Percentiles rank a stretch among this genome's conserved stretches.
Conservation (phyloP, 2,797 vertebrate genomes). For the Champsocephalus esox region DNA sequence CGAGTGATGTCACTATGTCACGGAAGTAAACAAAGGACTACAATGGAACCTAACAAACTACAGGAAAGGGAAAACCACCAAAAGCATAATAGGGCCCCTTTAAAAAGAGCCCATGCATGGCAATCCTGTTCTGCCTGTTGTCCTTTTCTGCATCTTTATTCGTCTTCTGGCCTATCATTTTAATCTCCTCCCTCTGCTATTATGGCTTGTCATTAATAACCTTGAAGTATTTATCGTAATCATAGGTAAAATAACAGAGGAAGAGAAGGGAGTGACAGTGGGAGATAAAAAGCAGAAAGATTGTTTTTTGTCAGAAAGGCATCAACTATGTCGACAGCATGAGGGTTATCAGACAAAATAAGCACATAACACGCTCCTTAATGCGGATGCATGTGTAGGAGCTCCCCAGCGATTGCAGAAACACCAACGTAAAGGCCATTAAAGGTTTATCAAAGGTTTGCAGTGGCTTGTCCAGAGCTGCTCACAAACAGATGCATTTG, state of each 20-base stretch:
- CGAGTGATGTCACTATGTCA: no score
- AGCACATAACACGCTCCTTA: conserved; percentile 55
- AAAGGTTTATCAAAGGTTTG: conserved; percentile 76
- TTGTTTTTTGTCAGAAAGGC: conserved; percentile 15
- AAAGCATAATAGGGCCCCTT: no score
- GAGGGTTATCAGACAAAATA: conserved; percentile 29
- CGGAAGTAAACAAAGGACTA: no score
- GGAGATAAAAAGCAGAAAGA: conserved; percentile 1
- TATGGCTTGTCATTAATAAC: conserved; percentile 6
- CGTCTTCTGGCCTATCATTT: conserved; percentile 34
- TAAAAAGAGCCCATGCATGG: neutral
- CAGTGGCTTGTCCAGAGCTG: conserved; percentile 55
- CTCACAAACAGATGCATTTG: conserved; percentile 57
- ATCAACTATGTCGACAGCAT: conserved; percentile 11
- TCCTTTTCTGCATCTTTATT: conserved; percentile 13
- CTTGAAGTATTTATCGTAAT: conserved; percentile 16
- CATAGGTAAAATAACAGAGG: conserved; percentile 4
- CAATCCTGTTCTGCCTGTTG: neutral
- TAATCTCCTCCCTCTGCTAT: conserved; percentile 8
- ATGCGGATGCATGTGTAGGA: conserved; percentile 64
- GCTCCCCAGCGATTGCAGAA: conserved; percentile 53
- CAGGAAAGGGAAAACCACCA: no score
- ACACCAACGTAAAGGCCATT: conserved; percentile 53
- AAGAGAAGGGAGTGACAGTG: neutral
- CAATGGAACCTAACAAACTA: no score